phyloP scores from a whole-genome alignment of 1,140 invertebrate species.

The Dinothrombium tinctorium region DNA sequence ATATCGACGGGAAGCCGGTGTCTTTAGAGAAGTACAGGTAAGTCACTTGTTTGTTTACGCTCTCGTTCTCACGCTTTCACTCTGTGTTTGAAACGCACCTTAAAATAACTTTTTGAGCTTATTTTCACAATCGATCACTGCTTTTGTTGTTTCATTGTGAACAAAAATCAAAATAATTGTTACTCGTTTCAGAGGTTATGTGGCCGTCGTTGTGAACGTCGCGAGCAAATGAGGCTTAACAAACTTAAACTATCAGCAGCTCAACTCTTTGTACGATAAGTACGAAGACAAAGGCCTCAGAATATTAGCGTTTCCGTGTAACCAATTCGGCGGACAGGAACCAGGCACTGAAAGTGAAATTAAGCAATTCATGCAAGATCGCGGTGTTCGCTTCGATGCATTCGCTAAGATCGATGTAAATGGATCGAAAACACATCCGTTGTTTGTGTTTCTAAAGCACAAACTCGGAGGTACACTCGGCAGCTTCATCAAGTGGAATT shows the following conservation, averaged over 20 bases:
- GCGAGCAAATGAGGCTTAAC: slow-evolving; percentile 63
- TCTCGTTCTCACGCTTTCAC: no score
- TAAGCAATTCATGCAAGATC: slow-evolving; percentile 35
- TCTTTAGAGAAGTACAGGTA: no score
- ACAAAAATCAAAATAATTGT: no score
- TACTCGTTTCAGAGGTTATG: slow-evolving; percentile 24
- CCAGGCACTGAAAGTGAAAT: slow-evolving; percentile 45
- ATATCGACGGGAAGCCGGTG: no score
- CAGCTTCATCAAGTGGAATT: slow-evolving; percentile 76
- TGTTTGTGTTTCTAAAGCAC: slow-evolving; percentile 61
- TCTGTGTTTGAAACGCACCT: no score
- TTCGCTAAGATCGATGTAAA: slow-evolving; percentile 39
- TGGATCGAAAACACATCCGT: slow-evolving; percentile 48
- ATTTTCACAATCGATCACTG: no score
- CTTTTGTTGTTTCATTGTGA: no score
- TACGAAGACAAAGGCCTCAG: slow-evolving; percentile 35
- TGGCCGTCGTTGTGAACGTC: slow-evolving; percentile 56
- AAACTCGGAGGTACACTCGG: slow-evolving; percentile 28
- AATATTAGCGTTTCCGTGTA: slow-evolving; percentile 74
- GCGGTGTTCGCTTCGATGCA: slow-evolving; percentile 16
- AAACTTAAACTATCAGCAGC: slow-evolving; percentile 44
- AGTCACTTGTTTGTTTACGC: no score
- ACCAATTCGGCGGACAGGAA: slow-evolving; percentile 59
- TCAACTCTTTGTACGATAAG: slow-evolving; percentile 40
- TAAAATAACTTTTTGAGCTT: no score